Conservation (phyloP, 1,140 invertebrate genomes). For the Drosophila insularis region DNA sequence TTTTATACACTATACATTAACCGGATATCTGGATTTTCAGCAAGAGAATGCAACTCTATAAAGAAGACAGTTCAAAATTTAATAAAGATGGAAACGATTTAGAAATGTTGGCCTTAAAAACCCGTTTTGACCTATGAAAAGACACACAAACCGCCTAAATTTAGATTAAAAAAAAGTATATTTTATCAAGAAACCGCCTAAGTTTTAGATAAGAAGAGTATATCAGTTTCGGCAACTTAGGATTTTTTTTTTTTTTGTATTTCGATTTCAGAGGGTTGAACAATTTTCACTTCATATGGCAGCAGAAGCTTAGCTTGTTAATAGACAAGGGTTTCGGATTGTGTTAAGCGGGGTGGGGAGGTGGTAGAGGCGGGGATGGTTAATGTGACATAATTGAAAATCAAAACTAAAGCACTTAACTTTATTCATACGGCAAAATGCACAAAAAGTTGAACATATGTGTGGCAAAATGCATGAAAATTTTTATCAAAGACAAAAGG, state of each 20-base stretch:
- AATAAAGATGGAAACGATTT: too few relatives aligned
- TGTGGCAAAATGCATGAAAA: slow-evolving; percentile 31
- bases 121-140: too few relatives aligned
- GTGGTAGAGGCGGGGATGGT: slow-evolving; percentile 26
- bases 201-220: too few relatives aligned
- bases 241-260: slow-evolving; percentile 5
- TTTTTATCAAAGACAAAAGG: slow-evolving; percentile 23
- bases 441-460: slow-evolving; percentile 78
- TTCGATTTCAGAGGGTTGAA: slow-evolving; percentile 60
- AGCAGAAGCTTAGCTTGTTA: slow-evolving; percentile 59
- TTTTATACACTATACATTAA: neutral
- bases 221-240: neutral
- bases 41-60: too few relatives aligned
- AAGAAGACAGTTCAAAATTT: too few relatives aligned
- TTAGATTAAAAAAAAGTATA: too few relatives aligned
- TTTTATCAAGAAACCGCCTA: too few relatives aligned
- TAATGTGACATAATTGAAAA: slow-evolving; percentile 82
- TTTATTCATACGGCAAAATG: slow-evolving; percentile 61
- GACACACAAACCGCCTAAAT: too few relatives aligned
- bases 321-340: slow-evolving; percentile 29
- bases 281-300: slow-evolving; percentile 53
- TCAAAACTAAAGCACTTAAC: slow-evolving; percentile 82
- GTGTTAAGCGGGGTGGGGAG: neutral
- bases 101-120: too few relatives aligned
- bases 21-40: too few relatives aligned